Evolutionary conservation across 2,888 invertebrate species (phyloP), one percentile per base, ranked within the genome.

Genomic region (Tetanocera ferruginea): DNA sequence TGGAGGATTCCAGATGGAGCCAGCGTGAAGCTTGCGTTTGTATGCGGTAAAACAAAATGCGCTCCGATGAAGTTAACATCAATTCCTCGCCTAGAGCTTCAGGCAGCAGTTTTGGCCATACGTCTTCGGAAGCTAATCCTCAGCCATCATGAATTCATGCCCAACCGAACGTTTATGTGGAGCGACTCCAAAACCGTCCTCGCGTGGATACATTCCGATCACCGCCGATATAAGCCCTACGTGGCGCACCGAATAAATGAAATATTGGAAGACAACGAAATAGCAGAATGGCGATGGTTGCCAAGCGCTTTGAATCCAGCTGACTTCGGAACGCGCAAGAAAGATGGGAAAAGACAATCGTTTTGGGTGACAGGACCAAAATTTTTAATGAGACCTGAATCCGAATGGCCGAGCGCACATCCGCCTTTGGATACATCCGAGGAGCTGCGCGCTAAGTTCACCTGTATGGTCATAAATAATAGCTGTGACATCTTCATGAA

Each of bases 371-470:
- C 14, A 14, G 14, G 14, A 17, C 14, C 51, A 51, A 51, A 2
- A 17, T 14, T 51, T 3, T n/a, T 14, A 51, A 51, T 51, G 3
- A n/a, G 51, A 51, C 14, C 14, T 17, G 51, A 51, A n/a, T 51
- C 51, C 51, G n/a, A 51, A 51, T 51, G 51, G 51, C 14, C 14
- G 51, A 17, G 51, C 6, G n/a, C 51, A n/a, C 51, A 6, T 14
- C 14, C 51, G 51, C 64, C 67, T 8, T 80, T 67, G 19, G 81
- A 81, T 71, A 80, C 83, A 28, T 85, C 80, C 66, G 66, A 66
- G 37, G 23, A 9, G 14, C 17, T 66, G 37, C 66, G 37, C 5
- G 8, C 6, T n/a, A 66, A 66, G 8, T 66, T 66, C 17, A 37
- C n/a, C 31, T 31, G 34, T 8, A 8, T 66, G 19, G 37, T 34